Evolutionary conservation across 2,888 invertebrate species (phyloP), one percentile per base, ranked within the genome.

Genomic region (Callimorpha dominula): DNA sequence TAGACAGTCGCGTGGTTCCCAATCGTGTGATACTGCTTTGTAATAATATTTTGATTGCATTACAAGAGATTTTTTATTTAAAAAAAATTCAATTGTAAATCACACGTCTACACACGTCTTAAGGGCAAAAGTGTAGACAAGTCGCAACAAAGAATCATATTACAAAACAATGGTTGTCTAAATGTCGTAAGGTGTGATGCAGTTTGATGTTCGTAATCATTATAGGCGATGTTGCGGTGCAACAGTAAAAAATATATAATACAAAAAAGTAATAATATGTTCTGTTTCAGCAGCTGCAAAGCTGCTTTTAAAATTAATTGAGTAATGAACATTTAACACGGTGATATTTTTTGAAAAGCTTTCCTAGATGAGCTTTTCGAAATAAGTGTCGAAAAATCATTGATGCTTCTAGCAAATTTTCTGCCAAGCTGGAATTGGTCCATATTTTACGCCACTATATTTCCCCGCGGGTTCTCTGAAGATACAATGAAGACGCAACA

Each of bases 91-190:
- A 54, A 14, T 52, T n/a, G 3, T 52, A 15, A 66, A 46, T 12
- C 65, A 12, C 14, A n/a, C 12, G 49, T 65, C 12, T 43, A n/a
- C 20, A 65, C 71, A 40, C 60, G 67, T 65, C 66, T 70, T 70
- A 71, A 81, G 66, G 67, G 40, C 70, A 73, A 42, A 64, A 72
- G 71, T 68, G 62, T 74, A 68, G 68, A 75, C 73, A 71, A 76
- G 20, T 73, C 67, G 60, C 62, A 67, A 73, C 71, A 72, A 79
- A 78, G 75, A 76, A 72, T 77, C 72, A 54, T 64, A 74, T 87
- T 85, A 81, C 84, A 80, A 87, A 85, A 89, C 87, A 89, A 89
- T 86, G 73, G 83, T 17, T 73, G 78, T 77, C 72, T 81, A 80
- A 86, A 86, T 86, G 83, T 82, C 82, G 82, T 76, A 80, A 80